Conservation (phyloP, 1,140 invertebrate genomes). For the Caligus rogercresseyi region DNA sequence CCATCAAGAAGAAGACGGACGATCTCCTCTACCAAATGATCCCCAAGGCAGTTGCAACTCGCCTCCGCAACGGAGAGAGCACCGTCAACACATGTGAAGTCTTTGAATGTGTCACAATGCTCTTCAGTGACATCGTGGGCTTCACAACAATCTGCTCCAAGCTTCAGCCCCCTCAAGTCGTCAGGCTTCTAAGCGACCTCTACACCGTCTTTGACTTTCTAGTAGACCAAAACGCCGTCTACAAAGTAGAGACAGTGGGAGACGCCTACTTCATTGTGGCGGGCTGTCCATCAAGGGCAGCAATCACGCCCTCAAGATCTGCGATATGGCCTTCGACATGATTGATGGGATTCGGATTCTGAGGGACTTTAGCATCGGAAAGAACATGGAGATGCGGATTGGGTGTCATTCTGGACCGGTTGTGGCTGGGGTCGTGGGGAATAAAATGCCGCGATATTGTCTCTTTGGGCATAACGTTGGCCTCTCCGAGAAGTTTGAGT, state of each 20-base stretch:
- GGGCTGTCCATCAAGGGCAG: constrained; percentile 12
- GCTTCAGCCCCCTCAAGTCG: constrained; percentile 28
- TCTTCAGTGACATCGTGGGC: constrained; percentile 17
- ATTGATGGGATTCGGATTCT: constrained; percentile 73
- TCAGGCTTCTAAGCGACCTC: constrained; percentile 58
- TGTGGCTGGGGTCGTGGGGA: constrained; percentile 79
- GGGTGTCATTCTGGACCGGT: constrained; percentile 77
- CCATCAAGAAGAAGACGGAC: constrained; percentile 87
- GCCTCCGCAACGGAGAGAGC: constrained; percentile 58
- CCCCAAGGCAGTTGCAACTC: constrained; percentile 64
- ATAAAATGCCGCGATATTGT: constrained; percentile 59
- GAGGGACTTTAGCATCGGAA: constrained; percentile 72
- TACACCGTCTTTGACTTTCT: constrained; percentile 79
- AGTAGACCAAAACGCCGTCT: constrained; percentile 76
- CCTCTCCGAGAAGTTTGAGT: constrained; percentile 43
- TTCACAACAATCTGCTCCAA: constrained; percentile 20
- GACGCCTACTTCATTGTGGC: constrained; percentile 19
- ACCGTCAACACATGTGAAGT: constrained; percentile 90
- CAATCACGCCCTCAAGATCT: constrained; percentile 37
- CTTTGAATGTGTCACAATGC: constrained; percentile 21
- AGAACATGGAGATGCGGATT: constrained; percentile 65
- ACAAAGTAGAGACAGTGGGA: constrained; percentile 50
- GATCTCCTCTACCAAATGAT: constrained; percentile 95
- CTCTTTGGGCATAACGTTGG: constrained; percentile 18
- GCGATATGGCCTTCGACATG: constrained; percentile 92